These are phyloP conservation scores for Hirundo rustica DNA, from an alignment of 2,797 vertebrate species.

Conservation along the genomic window DNA sequence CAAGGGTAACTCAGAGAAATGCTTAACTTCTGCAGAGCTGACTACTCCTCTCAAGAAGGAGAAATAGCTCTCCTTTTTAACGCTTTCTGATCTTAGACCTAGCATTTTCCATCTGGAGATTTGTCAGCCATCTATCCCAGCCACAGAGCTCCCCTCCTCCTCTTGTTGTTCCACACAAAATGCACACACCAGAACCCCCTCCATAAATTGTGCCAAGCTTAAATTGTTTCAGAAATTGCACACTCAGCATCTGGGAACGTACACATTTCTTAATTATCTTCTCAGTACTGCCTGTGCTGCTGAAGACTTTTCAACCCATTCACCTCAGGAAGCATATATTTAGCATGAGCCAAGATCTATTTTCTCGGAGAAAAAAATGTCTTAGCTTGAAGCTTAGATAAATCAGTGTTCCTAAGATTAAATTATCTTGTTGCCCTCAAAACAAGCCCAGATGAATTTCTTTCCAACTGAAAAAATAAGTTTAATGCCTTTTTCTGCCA, in stretches of 20 bases:
- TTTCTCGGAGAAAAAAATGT: not conserved
- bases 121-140: not conserved
- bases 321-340: not conserved
- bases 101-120: not conserved
- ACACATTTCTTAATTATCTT: not conserved
- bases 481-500: not conserved
- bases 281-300: not conserved
- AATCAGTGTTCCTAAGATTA: slow-evolving; percentile 27
- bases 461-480: not conserved
- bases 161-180: not conserved
- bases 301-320: slow-evolving; percentile 10
- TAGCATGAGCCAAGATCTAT: not conserved
- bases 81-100: not conserved
- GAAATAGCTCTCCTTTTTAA: not conserved
- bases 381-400: not conserved
- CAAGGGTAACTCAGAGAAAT: not conserved
- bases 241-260: not conserved
- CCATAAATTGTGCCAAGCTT: not conserved
- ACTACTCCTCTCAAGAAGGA: not conserved
- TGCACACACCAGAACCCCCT: not conserved
- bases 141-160: not conserved
- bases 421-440: not conserved
- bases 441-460: not conserved
- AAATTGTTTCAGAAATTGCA: not conserved
- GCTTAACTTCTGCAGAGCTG: not conserved